Evolutionary conservation across 2,113 vertebrate genomes (phyloP).

Genomic region (Amphiprion percula): DNA sequence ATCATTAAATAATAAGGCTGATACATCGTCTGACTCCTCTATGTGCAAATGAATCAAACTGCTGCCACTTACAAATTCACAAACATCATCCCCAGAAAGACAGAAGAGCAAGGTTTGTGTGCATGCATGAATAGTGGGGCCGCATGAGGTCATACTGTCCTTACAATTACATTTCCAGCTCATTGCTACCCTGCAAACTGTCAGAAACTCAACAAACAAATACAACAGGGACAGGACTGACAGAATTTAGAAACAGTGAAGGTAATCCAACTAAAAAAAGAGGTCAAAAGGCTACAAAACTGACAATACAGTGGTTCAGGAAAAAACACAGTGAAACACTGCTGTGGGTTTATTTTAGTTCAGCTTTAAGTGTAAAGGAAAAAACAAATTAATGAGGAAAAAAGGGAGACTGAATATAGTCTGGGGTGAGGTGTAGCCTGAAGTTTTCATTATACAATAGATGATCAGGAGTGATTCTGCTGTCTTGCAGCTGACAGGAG

Average conservation of each 20-base stretch:
- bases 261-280: background rate
- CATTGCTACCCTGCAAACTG: background rate
- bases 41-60: constrained; percentile 21
- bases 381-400: background rate
- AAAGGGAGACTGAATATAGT: constrained; percentile 23
- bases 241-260: background rate
- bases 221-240: background rate
- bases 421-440: constrained; percentile 49
- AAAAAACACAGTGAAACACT: background rate
- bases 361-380: constrained; percentile 16
- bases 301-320: background rate
- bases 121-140: background rate
- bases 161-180: constrained; percentile 7
- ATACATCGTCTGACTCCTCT: constrained; percentile 22
- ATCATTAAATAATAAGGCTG: background rate
- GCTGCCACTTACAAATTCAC: constrained; percentile 22
- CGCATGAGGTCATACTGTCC: background rate
- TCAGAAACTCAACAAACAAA: background rate
- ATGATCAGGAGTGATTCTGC: constrained; percentile 70
- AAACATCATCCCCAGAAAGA: background rate
- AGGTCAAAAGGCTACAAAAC: constrained; percentile 17
- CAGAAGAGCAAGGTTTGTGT: background rate
- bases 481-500: constrained; percentile 64
- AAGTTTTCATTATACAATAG: constrained; percentile 69
- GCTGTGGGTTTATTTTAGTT: background rate